Base-by-base conservation (phyloP, 2,888 invertebrate genomes). In the Acanthococcus lagerstroemiae region DNA sequence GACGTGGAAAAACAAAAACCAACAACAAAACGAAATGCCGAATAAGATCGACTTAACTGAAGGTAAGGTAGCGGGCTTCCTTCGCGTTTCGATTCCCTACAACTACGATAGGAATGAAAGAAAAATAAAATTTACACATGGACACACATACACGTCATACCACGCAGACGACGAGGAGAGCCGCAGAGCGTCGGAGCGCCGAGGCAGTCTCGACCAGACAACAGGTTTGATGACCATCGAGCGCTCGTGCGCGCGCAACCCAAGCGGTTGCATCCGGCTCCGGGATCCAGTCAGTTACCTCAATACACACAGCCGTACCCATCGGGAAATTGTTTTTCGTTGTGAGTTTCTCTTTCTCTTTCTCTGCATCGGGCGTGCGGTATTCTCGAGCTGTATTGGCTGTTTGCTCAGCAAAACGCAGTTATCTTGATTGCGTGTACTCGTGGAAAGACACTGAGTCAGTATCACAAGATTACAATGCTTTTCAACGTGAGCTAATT, bases 231-330 rank as follows among this genome's bases (percentile, higher is more conserved):
- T 63, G 63, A 63, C 63, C 63, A 63, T 63, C 60, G 50, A 12
- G 21, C 50, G 46, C 25, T 24, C 45, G 58, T 63, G 63, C 63
- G 63, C 63, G 52, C 63, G 63, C 63, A 63, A 22, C 9, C 7
- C 25, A 55, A 27, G 55, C 25, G 27, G 27, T 55, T 44, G 63
- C 48, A 66, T 66, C 66, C 66, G 66, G 66, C 56, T 66, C 66
- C 66, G 66, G 66, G 66, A 55, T 66, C 50, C 55, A 65, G 65
- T 65, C 65, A 65, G 55, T 55, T 65, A 65, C 65, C 65, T 65
- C 55, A 22, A 45, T 55, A 55, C 1, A n/a, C 7, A 24, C 9
- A 24, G 52, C 22, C 26, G 24, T 46, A 45, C 44, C 45, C 26
- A 58, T 22, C 45, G 58, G 48, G 26, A 58, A 58, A 58, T 30